Percentiles rank a stretch among this genome's conserved stretches.
Evolutionary conservation across 2,888 invertebrate species (phyloP).

Genomic region (Stictocephala bisonia): DNA sequence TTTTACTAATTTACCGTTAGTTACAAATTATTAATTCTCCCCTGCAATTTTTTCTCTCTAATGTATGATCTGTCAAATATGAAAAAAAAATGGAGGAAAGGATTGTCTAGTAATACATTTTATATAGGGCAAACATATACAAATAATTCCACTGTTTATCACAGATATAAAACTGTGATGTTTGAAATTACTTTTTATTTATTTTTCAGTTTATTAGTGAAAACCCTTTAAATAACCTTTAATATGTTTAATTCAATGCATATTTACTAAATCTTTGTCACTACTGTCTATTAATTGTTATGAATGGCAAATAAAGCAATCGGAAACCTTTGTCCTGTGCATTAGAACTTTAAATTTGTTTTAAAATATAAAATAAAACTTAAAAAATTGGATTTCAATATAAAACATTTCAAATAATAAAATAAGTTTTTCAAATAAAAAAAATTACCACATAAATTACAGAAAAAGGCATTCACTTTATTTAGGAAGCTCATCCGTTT

Average conservation of each 20-base stretch:
- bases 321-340: background rate
- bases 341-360: background rate
- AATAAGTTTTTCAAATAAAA: background rate
- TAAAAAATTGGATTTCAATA: background rate
- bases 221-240: background rate
- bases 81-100: too few relatives aligned
- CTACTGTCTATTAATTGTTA: background rate
- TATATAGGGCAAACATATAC: too few relatives aligned
- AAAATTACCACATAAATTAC: background rate
- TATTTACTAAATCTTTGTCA: background rate
- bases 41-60: too few relatives aligned
- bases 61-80: too few relatives aligned
- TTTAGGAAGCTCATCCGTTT: background rate
- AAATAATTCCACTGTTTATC: too few relatives aligned
- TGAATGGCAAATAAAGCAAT: background rate
- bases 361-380: background rate
- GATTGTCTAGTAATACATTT: too few relatives aligned
- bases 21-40: too few relatives aligned
- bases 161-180: too few relatives aligned
- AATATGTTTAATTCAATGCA: background rate
- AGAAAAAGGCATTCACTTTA: background rate
- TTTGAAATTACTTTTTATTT: too few relatives aligned
- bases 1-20: too few relatives aligned
- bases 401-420: background rate
- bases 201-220: background rate